These are phyloP conservation scores for Diadegma fenestrale DNA, from an alignment of 2,888 invertebrate genomes.

Conservation along the genomic window DNA sequence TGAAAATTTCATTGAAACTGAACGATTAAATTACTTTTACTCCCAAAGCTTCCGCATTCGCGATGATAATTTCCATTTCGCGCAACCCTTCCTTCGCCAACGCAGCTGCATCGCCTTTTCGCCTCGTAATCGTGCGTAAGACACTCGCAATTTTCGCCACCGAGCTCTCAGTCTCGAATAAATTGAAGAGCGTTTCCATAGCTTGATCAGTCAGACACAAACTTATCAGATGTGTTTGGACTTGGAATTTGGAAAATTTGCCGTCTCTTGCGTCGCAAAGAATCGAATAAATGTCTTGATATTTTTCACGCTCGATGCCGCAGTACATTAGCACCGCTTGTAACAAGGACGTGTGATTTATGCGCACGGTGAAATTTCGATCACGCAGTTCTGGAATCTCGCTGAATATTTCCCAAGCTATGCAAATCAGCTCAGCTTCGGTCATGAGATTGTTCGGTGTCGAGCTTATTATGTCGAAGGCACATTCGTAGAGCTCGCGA, in stretches of 20 bases:
- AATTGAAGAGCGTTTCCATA: slow-evolving; percentile 87
- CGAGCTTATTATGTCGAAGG: slow-evolving; percentile 96
- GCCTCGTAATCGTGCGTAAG: slow-evolving; percentile 89
- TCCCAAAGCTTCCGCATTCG: slow-evolving; percentile 90
- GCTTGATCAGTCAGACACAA: slow-evolving; percentile 90
- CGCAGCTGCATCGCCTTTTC: slow-evolving; percentile 89
- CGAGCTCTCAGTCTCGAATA: slow-evolving; percentile 89
- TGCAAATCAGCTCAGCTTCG: slow-evolving; percentile 94
- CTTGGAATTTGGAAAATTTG: slow-evolving; percentile 89
- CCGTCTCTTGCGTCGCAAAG: slow-evolving; percentile 87
- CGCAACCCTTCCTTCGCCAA: slow-evolving; percentile 90
- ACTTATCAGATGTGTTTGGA: slow-evolving; percentile 89
- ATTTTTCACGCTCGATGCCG: slow-evolving; percentile 91
- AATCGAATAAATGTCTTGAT: slow-evolving; percentile 86
- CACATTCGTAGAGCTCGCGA: slow-evolving; percentile 94
- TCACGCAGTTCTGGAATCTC: slow-evolving; percentile 89
- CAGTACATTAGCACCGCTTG: slow-evolving; percentile 92
- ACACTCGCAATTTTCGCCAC: slow-evolving; percentile 87
- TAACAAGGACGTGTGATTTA: slow-evolving; percentile 93
- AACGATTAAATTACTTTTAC: slow-evolving; percentile 87
- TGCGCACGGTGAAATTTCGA: slow-evolving; percentile 89
- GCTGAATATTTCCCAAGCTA: slow-evolving; percentile 91
- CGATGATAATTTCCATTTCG: slow-evolving; percentile 91
- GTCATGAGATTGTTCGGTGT: slow-evolving; percentile 90
- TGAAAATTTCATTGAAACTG: not conserved